Evolutionary conservation across 2,888 invertebrate genomes (phyloP).

Genomic region (Nipponacmea schrenckii): DNA sequence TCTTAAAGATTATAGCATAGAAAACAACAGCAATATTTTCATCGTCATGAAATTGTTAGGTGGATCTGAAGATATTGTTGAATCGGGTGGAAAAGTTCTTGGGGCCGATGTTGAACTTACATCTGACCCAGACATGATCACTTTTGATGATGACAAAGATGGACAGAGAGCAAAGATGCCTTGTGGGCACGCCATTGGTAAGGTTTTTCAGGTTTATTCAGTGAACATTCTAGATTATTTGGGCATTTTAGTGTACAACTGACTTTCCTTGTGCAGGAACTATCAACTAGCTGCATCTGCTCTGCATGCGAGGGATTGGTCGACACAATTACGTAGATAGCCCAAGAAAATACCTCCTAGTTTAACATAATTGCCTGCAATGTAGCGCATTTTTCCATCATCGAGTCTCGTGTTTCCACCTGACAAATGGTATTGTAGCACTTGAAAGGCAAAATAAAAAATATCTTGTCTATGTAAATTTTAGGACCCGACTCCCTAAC

Average conservation of each 20-base stretch:
- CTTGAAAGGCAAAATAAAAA: too few relatives aligned
- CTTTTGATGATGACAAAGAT: constrained; percentile 35
- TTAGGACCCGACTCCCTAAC: constrained; percentile 43
- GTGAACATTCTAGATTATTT: background rate
- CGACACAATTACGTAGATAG: too few relatives aligned
- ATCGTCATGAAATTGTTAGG: constrained; percentile 29
- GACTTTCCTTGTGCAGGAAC: background rate
- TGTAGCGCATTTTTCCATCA: too few relatives aligned
- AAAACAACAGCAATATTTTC: constrained; percentile 28
- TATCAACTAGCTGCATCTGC: background rate
- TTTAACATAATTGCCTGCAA: too few relatives aligned
- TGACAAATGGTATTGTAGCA: too few relatives aligned
- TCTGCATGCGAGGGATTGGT: too few relatives aligned
- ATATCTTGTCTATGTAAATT: too few relatives aligned
- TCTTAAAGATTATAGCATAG: constrained; percentile 33
- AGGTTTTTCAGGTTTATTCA: background rate
- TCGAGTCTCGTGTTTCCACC: too few relatives aligned
- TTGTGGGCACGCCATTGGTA: constrained; percentile 42
- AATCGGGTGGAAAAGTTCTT: constrained; percentile 31
- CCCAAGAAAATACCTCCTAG: too few relatives aligned
- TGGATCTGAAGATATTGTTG: constrained; percentile 22
- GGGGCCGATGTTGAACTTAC: too few relatives aligned
- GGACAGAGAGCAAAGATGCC: constrained; percentile 39
- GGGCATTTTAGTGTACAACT: background rate
- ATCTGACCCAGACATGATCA: constrained; percentile 47